A percentile compares a stretch with the other conserved stretches of the same genome.
phyloP scores from a whole-genome alignment of 1,140 invertebrate species.

The Ooceraea biroi region DNA sequence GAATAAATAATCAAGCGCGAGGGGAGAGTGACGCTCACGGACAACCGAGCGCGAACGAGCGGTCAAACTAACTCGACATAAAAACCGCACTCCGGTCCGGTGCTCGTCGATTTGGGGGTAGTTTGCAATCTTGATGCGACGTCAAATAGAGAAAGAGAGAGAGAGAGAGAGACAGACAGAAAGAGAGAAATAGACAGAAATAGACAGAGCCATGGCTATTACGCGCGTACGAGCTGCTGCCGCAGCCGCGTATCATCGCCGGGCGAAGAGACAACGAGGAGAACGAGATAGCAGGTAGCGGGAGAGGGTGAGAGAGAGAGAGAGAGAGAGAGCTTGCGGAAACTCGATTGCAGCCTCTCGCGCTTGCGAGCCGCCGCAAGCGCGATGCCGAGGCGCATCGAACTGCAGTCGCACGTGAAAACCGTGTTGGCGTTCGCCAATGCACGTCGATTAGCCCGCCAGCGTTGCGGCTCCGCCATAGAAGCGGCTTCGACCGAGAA shows the following conservation, averaged over 20 bases:
- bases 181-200: no score
- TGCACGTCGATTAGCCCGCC: conserved; percentile 62
- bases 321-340: neutral
- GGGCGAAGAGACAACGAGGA: conserved; percentile 23
- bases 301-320: no score
- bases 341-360: conserved; percentile 47
- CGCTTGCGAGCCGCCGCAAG: neutral
- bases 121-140: conserved; percentile 34
- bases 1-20: no score
- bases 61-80: neutral
- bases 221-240: conserved; percentile 39
- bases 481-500: conserved; percentile 49
- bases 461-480: conserved; percentile 40
- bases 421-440: conserved; percentile 58
- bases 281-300: conserved; percentile 14
- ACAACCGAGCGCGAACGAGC: neutral
- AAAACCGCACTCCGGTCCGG: neutral
- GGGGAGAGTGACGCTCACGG: no score
- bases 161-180: no score
- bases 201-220: neutral
- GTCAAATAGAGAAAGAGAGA: neutral
- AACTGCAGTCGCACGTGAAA: conserved; percentile 56
- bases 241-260: conserved; percentile 43
- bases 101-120: conserved; percentile 18
- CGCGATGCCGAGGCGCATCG: neutral